Conservation (phyloP, 2,113 vertebrate genomes). For the Aix galericulata region DNA sequence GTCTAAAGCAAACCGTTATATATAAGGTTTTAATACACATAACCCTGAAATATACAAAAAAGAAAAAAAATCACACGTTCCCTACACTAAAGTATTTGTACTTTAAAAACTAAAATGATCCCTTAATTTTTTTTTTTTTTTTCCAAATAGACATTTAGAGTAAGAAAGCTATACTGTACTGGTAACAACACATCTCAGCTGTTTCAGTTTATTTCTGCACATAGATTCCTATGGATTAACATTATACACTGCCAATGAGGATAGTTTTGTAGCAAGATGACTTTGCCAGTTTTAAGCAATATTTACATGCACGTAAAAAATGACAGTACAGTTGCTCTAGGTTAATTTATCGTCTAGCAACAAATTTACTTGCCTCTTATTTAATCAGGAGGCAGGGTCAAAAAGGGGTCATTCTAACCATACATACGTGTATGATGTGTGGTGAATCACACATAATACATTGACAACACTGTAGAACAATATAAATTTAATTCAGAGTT, state of each 20-base stretch:
- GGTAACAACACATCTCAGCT: background rate
- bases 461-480: slow-evolving; percentile 22
- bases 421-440: background rate
- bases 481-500: background rate
- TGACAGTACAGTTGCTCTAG: slow-evolving; percentile 22
- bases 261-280: slow-evolving; percentile 4
- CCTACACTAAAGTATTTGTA: slow-evolving; percentile 46
- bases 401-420: background rate
- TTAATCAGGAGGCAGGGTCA: slow-evolving; percentile 37
- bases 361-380: slow-evolving; percentile 35
- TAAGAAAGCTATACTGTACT: slow-evolving; percentile 38
- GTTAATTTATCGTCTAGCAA: slow-evolving; percentile 19
- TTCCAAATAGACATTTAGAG: background rate
- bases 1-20: slow-evolving; percentile 53
- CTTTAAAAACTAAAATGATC: slow-evolving; percentile 50
- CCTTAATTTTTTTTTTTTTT: slow-evolving; percentile 13
- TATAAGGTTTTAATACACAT: slow-evolving; percentile 34
- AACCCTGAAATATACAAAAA: slow-evolving; percentile 65
- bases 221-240: slow-evolving; percentile 30
- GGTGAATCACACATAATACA: background rate
- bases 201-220: slow-evolving; percentile 33
- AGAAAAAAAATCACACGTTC: slow-evolving; percentile 23
- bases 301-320: slow-evolving; percentile 49
- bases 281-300: slow-evolving; percentile 26
- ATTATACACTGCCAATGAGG: slow-evolving; percentile 42